Conservation (phyloP, 37 sponge, comb jelly and placozoan species). For the Oscarella lobularis region DNA sequence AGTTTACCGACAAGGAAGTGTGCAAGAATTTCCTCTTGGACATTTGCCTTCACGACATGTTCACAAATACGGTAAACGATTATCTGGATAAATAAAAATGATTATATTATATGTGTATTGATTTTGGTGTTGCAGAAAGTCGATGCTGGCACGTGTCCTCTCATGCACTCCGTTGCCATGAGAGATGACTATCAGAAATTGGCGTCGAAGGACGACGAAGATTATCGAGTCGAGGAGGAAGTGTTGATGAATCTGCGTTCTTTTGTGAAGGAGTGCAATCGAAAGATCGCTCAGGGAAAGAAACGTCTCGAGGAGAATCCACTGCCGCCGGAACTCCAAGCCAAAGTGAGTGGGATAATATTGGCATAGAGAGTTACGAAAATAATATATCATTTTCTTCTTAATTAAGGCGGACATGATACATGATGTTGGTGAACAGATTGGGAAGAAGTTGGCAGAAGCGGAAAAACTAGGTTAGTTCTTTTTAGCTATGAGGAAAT, state of each 20-base stretch:
- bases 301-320: conserved; percentile 63
- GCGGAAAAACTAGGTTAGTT: conserved; percentile 81
- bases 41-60: conserved; percentile 88
- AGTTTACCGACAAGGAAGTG: conserved; percentile 84
- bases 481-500: neutral
- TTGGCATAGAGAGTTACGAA: too few relatives aligned
- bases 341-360: conserved; percentile 47
- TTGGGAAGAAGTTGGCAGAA: conserved; percentile 92
- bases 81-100: too few relatives aligned
- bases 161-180: conserved; percentile 77
- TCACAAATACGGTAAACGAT: conserved; percentile 84
- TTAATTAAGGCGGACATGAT: conserved; percentile 52
- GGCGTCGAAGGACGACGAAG: conserved; percentile 48
- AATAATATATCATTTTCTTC: too few relatives aligned
- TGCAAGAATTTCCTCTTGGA: conserved; percentile 82
- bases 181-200: conserved; percentile 65
- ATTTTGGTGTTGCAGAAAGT: conserved; percentile 41
- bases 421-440: conserved; percentile 74
- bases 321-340: conserved; percentile 68
- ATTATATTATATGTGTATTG: too few relatives aligned
- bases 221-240: conserved; percentile 92
- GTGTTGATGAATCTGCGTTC: conserved; percentile 39
- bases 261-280: conserved; percentile 74
- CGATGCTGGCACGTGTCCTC: conserved; percentile 75
- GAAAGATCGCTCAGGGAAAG: conserved; percentile 78